Evolutionary conservation across 2,797 vertebrate genomes (phyloP).

Genomic region (Brotula barbata): DNA sequence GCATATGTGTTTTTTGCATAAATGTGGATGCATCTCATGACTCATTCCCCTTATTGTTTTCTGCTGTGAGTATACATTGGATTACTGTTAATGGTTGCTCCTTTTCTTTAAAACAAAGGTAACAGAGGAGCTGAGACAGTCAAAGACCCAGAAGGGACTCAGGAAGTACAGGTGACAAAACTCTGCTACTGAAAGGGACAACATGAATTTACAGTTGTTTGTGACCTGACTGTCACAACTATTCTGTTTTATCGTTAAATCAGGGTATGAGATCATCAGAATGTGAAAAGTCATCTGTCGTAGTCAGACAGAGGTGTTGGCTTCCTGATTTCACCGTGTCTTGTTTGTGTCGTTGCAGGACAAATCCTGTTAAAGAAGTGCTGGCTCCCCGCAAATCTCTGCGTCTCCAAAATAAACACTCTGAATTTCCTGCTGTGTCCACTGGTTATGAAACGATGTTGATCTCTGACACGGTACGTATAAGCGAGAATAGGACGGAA

Average conservation of each 20-base stretch:
- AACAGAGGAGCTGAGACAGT: slow-evolving; percentile 58
- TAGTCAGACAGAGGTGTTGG: background rate
- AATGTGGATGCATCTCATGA: no score
- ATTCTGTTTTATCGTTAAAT: no score
- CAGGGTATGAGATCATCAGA: no score
- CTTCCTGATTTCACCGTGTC: background rate
- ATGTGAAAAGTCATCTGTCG: background rate
- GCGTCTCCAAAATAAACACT: slow-evolving; percentile 79
- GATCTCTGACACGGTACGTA: slow-evolving; percentile 4
- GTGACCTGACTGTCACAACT: no score
- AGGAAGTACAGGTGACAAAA: slow-evolving; percentile 51
- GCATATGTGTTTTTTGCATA: no score
- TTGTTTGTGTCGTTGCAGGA: slow-evolving; percentile 31
- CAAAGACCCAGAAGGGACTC: slow-evolving; percentile 60
- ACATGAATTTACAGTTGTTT: no score
- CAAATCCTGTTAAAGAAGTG: slow-evolving; percentile 56
- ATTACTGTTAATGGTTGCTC: background rate
- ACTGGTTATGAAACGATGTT: slow-evolving; percentile 6
- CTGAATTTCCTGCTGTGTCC: slow-evolving; percentile 23
- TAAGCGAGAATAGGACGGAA: background rate
- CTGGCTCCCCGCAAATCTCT: slow-evolving; percentile 81
- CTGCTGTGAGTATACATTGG: no score
- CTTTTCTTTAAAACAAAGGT: slow-evolving; percentile 57
- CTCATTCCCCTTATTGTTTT: no score
- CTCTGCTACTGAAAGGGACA: no score